Base-by-base conservation (phyloP, 2,888 invertebrate species). In the Dasypolia templi region DNA sequence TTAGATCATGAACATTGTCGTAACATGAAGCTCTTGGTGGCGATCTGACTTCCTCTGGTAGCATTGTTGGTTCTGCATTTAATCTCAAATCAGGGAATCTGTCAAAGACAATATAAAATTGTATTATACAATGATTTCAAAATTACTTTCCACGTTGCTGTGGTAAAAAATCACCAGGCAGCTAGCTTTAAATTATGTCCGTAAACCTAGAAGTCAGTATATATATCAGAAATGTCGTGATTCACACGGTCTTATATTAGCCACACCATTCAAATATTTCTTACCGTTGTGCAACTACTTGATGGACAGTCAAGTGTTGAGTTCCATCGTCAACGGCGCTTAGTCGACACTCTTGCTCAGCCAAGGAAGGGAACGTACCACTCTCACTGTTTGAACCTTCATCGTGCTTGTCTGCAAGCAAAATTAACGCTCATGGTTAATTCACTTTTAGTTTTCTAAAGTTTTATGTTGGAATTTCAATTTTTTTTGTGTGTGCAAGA, bases 251-350 rank as follows among this genome's bases (percentile, higher is more conserved):
- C 5, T 9, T n/a, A 11, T 19, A 26, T 11, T 11, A 4, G 6
- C 6, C 19, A 42, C 19, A 1, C 3, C 6, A 19, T 19, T 6
- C 22, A 46, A 46, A 29, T 0, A 44, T n/a, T 63, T n/a, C 35
- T 72, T 93, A 97, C 97, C 97, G 96, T 93, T 98, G 97, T 76
- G 98, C 97, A 81, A 98, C 98, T 86, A 98, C 97, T 94, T 98
- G 98, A 89, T 98, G 98, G 55, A 98, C 97, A 42, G 98, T 98
- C 56, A 97, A 94, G 79, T 97, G 97, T 75, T 97, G 97, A 56
- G 95, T 96, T 51, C 96, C 96, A 79, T 97, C 97, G 69, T 96
- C 96, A 1, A 96, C 96, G 83, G 93, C 96, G 29, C 95, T 94
- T 51, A 96, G 88, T 53, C 95, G 87, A 71, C 94, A 91, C 81